phyloP scores from a whole-genome alignment of 2,113 vertebrate genomes.

The Seriola rivoliana region DNA sequence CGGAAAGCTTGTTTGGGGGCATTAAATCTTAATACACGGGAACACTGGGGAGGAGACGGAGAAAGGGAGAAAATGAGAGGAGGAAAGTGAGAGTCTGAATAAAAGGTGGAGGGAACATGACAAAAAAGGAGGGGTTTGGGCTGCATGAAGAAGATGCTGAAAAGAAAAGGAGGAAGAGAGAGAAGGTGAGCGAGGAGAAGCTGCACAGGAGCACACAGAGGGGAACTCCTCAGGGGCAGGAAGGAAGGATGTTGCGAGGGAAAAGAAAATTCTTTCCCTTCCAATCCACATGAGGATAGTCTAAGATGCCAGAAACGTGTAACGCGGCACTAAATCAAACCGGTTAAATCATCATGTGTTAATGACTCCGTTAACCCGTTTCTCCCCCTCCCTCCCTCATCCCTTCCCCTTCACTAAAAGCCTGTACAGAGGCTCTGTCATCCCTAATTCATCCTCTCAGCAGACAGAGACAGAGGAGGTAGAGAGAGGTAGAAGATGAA shows the following conservation, averaged over 20 bases:
- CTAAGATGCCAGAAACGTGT: slow-evolving; percentile 68
- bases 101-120: slow-evolving; percentile 27
- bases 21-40: slow-evolving; percentile 79
- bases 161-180: slow-evolving; percentile 25
- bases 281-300: slow-evolving; percentile 64
- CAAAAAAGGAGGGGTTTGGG: slow-evolving; percentile 4
- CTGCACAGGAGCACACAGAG: slow-evolving; percentile 9
- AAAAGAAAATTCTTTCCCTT: slow-evolving; percentile 72
- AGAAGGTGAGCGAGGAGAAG: slow-evolving; percentile 32
- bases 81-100: slow-evolving; percentile 50
- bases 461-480: slow-evolving; percentile 51
- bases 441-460: slow-evolving; percentile 75
- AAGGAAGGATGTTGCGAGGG: slow-evolving; percentile 71
- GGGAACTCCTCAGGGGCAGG: slow-evolving; percentile 68
- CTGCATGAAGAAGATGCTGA: slow-evolving; percentile 13
- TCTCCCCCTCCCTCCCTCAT: slow-evolving; percentile 27
- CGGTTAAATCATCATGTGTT: slow-evolving; percentile 77
- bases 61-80: slow-evolving; percentile 60
- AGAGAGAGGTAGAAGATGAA: slow-evolving; percentile 34
- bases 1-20: slow-evolving; percentile 79
- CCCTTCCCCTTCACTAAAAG: slow-evolving; percentile 69
- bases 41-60: slow-evolving; percentile 46
- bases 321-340: slow-evolving; percentile 76
- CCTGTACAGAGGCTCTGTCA: slow-evolving; percentile 67
- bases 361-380: slow-evolving; percentile 75